Base-by-base conservation (phyloP, 2,888 invertebrate genomes). In the Tachina grossa region DNA sequence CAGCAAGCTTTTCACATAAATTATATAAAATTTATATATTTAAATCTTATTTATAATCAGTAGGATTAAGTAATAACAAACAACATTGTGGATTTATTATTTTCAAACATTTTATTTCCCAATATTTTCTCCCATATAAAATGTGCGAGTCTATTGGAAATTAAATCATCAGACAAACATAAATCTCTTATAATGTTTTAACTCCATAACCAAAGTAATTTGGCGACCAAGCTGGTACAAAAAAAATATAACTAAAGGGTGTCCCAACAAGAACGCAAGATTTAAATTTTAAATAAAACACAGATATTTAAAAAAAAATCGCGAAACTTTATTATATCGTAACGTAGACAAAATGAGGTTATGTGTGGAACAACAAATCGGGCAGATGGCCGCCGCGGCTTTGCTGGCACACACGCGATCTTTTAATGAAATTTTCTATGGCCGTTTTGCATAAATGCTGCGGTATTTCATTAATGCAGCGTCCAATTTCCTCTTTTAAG, bases 171-270 rank as follows among this genome's bases (percentile, higher is more conserved):
- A 51, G 43, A 51, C 68, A 49, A 22, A 59, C 31, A 59, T 57
- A 77, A 77, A 66, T 76, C 66, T 55, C 22, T 55, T 39, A 39
- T 47, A 77, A 77, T 66, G 59, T 78, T 78, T 59, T 61, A 59
- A 61, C 66, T 65, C 16, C 57, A 53, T 13, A 65, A 76, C 14
- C 71, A 53, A 72, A 72, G 65, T 59, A 83, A 83, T 71, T 77
- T 65, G 55, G 45, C 41, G 41, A 71, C 47, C 39, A 82, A 71
- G 39, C 45, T 66, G 51, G 61, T 66, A 74, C 3, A 39, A n/a
- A 39, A 9, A 43, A 10, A 14, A 43, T n/a, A 16, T 16, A 51
- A 51, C 31, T 31, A 31, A n/a, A n/a, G n/a, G n/a, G n/a, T n/a
- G n/a, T n/a, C n/a, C n/a, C n/a, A n/a, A n/a, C n/a, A n/a, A n/a